Evolutionary conservation across 2,113 vertebrate species (phyloP).

Genomic region (Siniperca chuatsi): DNA sequence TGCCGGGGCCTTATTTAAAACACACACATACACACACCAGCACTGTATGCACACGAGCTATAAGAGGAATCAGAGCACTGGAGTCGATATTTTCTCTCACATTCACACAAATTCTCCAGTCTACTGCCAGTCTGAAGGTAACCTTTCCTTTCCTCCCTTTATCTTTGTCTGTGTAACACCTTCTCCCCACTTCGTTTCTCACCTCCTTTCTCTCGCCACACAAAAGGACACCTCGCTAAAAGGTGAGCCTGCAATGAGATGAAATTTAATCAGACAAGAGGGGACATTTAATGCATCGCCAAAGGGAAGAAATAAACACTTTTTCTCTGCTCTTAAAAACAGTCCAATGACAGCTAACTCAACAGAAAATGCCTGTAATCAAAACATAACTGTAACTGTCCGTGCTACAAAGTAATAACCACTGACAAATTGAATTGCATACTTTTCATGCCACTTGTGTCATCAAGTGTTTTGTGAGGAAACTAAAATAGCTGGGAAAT

Average conservation of each 20-base stretch:
- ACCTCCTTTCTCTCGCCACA: conserved; percentile 31
- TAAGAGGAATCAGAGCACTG: conserved; percentile 8
- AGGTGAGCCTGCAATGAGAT: conserved; percentile 53
- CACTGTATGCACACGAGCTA: background rate
- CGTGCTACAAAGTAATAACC: conserved; percentile 54
- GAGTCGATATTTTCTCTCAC: conserved; percentile 8
- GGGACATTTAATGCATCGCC: conserved; percentile 29
- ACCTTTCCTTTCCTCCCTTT: conserved; percentile 57
- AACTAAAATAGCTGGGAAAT: conserved; percentile 61
- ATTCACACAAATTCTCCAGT: conserved; percentile 28
- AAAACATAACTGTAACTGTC: conserved; percentile 56
- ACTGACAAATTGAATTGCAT: conserved; percentile 70
- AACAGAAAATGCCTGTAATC: conserved; percentile 56
- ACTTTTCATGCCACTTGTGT: conserved; percentile 73
- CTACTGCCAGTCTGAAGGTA: conserved; percentile 64
- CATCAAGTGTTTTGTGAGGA: conserved; percentile 76
- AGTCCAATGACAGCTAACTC: conserved; percentile 8
- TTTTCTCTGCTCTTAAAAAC: conserved; percentile 26
- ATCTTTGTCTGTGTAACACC: conserved; percentile 41
- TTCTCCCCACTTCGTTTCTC: conserved; percentile 31
- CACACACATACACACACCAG: conserved; percentile 8
- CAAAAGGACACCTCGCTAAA: conserved; percentile 53
- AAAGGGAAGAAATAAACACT: conserved; percentile 30
- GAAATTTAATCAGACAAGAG: conserved; percentile 61
- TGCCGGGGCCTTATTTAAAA: conserved; percentile 49